Conservation (phyloP, 2,113 vertebrate species). For the Odobenus rosmarus region DNA sequence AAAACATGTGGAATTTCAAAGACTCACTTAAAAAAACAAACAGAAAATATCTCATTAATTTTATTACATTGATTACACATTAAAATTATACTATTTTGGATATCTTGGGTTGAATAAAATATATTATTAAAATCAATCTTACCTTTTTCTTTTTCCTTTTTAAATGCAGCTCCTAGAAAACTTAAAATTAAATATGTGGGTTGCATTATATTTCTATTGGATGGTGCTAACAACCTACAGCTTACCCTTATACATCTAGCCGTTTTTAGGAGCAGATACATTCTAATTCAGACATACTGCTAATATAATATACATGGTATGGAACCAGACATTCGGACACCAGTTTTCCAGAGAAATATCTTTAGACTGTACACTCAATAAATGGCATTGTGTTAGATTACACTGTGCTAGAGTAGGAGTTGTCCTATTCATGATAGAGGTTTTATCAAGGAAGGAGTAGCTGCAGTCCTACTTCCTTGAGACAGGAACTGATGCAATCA, state of each 20-base stretch:
- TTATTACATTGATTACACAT: neutral
- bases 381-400: neutral
- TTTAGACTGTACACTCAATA: neutral
- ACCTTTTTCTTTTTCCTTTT: neutral
- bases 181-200: neutral
- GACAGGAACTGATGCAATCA: neutral
- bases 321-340: neutral
- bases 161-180: neutral
- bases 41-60: neutral
- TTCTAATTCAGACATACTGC: neutral
- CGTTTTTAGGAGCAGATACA: neutral
- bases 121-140: neutral
- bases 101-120: conserved; percentile 1
- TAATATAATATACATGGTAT: neutral
- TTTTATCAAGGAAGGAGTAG: neutral
- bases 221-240: neutral
- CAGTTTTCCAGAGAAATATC: conserved; percentile 5
- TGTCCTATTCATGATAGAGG: neutral
- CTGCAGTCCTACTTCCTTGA: neutral
- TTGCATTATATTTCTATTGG: neutral
- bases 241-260: neutral
- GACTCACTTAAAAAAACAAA: neutral
- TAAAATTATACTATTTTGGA: neutral
- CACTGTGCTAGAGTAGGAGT: neutral
- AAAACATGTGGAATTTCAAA: neutral